Evolutionary conservation across 2,113 vertebrate species (phyloP).

Genomic region (Acanthochromis polyacanthus): DNA sequence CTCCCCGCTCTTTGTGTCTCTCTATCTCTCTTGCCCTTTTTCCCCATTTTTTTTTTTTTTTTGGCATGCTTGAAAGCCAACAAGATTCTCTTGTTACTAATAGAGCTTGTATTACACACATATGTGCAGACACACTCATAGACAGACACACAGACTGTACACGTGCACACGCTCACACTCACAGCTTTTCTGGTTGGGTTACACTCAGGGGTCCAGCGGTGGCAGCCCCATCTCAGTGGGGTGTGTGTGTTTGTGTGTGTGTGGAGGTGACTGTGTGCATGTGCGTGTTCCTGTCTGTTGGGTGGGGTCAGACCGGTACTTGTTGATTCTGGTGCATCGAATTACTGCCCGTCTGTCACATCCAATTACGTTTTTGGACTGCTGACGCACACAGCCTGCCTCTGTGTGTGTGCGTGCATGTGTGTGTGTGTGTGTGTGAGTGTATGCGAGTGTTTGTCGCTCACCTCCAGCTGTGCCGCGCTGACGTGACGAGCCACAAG

Average conservation of each 20-base stretch:
- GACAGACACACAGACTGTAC: constrained; percentile 19
- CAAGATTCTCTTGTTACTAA: constrained; percentile 57
- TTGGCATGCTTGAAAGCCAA: constrained; percentile 46
- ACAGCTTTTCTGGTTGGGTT: constrained; percentile 69
- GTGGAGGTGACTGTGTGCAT: constrained; percentile 20
- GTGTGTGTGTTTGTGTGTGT: constrained; percentile 24
- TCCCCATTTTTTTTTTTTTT: constrained; percentile 1
- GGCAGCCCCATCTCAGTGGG: constrained; percentile 66
- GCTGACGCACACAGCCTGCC: constrained; percentile 81
- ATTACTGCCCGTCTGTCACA: constrained; percentile 85
- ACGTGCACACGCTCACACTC: constrained; percentile 4
- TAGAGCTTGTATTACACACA: constrained; percentile 53
- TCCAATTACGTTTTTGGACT: constrained; percentile 80
- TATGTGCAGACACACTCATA: constrained; percentile 27
- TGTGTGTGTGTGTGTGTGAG: constrained; percentile 78
- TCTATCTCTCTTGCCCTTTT: constrained; percentile 22
- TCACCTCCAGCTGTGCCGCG: constrained; percentile 76
- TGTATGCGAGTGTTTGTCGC: constrained; percentile 66
- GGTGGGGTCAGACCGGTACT: constrained; percentile 71
- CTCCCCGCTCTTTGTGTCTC: constrained; percentile 34
- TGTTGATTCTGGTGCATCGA: constrained; percentile 84
- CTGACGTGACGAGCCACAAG: constrained; percentile 73
- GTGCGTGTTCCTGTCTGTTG: constrained; percentile 54
- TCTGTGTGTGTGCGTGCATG: constrained; percentile 82
- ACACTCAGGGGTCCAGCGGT: constrained; percentile 62